Conservation (phyloP, 2,113 vertebrate genomes). For the Sinocyclocheilus anshuiensis region DNA sequence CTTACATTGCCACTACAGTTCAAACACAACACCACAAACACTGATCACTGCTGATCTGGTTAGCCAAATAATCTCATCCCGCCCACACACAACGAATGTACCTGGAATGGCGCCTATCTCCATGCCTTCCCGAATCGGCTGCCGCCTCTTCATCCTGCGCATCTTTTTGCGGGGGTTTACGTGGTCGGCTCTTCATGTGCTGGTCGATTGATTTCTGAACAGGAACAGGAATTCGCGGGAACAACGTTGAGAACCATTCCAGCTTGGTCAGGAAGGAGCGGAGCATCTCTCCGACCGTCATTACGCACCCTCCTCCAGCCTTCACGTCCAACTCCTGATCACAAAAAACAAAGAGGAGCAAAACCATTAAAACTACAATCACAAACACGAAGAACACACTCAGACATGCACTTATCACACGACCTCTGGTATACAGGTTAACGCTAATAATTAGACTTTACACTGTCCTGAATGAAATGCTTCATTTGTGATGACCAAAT, state of each 20-base stretch:
- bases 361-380: constrained; percentile 40
- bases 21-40: background rate
- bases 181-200: constrained; percentile 93
- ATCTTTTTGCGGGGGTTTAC: constrained; percentile 86
- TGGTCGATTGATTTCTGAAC: constrained; percentile 97
- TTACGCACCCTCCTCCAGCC: constrained; percentile 95
- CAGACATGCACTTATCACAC: background rate
- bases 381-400: background rate
- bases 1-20: background rate
- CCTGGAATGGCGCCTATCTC: constrained; percentile 88
- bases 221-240: constrained; percentile 97
- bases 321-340: constrained; percentile 96
- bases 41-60: background rate
- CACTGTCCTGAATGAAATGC: background rate
- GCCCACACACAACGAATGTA: constrained; percentile 56
- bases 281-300: constrained; percentile 98
- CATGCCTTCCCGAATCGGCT: constrained; percentile 74
- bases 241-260: constrained; percentile 98
- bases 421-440: background rate
- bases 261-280: constrained; percentile 97
- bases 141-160: constrained; percentile 82
- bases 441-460: background rate
- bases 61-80: background rate
- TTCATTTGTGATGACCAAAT: constrained; percentile 76
- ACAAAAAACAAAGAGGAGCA: constrained; percentile 64